phyloP scores from a whole-genome alignment of 2,113 vertebrate species.

The Chaetodon trifascialis region DNA sequence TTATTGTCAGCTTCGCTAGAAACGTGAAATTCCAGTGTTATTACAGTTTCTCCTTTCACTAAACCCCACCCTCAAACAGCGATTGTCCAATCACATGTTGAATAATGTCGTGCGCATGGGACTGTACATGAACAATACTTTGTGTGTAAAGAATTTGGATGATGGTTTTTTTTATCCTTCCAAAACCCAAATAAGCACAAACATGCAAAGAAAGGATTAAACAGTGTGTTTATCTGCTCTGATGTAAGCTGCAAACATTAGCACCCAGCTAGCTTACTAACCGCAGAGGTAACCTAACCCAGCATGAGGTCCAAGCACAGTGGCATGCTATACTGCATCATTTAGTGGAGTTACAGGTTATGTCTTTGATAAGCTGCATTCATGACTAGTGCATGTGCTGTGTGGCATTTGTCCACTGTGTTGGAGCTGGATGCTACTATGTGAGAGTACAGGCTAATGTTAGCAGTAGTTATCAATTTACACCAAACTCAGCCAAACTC shows the following conservation, averaged over 20 bases:
- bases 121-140: not conserved
- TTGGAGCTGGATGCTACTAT: not conserved
- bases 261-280: not conserved
- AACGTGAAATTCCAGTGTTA: not conserved
- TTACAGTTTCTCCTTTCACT: not conserved
- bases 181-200: too few relatives aligned
- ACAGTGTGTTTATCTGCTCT: not conserved
- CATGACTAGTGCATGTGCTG: not conserved
- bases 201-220: too few relatives aligned
- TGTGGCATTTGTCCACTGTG: not conserved
- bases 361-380: not conserved
- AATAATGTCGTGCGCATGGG: not conserved
- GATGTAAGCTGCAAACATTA: not conserved
- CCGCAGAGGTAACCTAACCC: not conserved
- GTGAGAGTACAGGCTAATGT: not conserved
- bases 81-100: not conserved
- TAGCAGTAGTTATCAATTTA: too few relatives aligned
- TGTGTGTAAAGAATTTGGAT: not conserved
- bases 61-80: not conserved
- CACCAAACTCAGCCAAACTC: too few relatives aligned
- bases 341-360: not conserved
- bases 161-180: not conserved
- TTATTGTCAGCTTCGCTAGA: not conserved
- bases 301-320: not conserved
- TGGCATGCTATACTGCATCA: not conserved